Evolutionary conservation across 2,888 invertebrate species (phyloP).

Genomic region (Furcula furcula): DNA sequence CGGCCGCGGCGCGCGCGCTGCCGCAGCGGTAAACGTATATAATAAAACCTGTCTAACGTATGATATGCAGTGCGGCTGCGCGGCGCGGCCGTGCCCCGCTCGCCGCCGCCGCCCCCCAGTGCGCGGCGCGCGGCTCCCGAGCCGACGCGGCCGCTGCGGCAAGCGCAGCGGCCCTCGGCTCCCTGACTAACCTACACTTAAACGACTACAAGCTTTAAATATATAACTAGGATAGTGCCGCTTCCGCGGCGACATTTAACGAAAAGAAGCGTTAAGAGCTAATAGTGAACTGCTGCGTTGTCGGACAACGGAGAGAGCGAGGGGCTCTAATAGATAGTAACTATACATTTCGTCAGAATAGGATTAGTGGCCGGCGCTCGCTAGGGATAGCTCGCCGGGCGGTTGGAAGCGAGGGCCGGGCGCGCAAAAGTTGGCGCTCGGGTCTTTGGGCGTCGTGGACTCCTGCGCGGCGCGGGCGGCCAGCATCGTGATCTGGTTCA

Average conservation of each 20-base stretch:
- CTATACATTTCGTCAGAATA: conserved; percentile 78
- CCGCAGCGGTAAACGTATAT: conserved; percentile 79
- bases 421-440: conserved; percentile 83
- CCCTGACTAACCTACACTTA: conserved; percentile 76
- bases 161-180: conserved; percentile 45
- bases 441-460: conserved; percentile 75
- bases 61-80: conserved; percentile 75
- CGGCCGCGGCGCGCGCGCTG: conserved; percentile 65
- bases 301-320: conserved; percentile 80
- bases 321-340: conserved; percentile 77
- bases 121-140: conserved; percentile 69
- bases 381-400: conserved; percentile 80
- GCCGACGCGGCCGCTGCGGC: conserved; percentile 47
- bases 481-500: conserved; percentile 89
- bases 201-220: conserved; percentile 78
- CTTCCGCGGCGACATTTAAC: conserved; percentile 69
- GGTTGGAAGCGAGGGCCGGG: conserved; percentile 82
- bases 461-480: conserved; percentile 89
- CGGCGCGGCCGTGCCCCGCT: conserved; percentile 58
- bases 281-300: conserved; percentile 82
- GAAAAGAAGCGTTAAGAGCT: conserved; percentile 81
- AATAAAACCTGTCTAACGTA: conserved; percentile 81
- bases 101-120: conserved; percentile 78
- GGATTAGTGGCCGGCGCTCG: conserved; percentile 81
- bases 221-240: conserved; percentile 77